These are phyloP conservation scores for Willowsia nigromaculata DNA, from an alignment of 2,888 invertebrate species.

Conservation along the genomic window DNA sequence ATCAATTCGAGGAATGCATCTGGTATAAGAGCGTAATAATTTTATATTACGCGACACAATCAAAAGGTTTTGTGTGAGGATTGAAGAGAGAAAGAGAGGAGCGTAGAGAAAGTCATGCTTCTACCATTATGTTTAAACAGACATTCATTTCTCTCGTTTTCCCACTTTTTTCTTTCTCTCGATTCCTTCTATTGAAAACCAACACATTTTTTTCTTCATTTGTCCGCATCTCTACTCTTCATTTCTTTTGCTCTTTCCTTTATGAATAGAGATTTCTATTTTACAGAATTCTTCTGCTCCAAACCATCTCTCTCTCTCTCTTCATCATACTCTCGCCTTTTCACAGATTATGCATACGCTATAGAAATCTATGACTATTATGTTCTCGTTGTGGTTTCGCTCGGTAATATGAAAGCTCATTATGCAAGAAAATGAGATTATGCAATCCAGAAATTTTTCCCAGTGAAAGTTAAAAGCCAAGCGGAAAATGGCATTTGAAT, in stretches of 20 bases:
- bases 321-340: not conserved
- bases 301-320: not conserved
- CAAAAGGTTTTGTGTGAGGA: conserved; percentile 25
- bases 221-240: not conserved
- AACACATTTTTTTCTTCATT: not conserved
- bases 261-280: not conserved
- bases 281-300: not conserved
- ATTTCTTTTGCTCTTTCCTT: not conserved
- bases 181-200: not conserved
- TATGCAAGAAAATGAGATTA: conserved; percentile 4
- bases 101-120: not conserved
- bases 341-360: not conserved
- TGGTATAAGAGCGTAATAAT: conserved; percentile 15
- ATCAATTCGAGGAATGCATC: not conserved
- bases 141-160: not conserved
- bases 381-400: not conserved
- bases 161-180: not conserved
- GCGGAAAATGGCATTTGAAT: conserved; percentile 7
- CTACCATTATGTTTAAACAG: not conserved
- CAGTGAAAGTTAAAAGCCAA: not conserved
- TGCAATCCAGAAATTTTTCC: not conserved
- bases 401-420: not conserved
- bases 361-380: not conserved
- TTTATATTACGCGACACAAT: conserved; percentile 40
- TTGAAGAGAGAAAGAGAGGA: not conserved